Evolutionary conservation across 2,797 vertebrate species (phyloP), one percentile per base, ranked within the genome.

Genomic region (Gobionotothen gibberifrons): DNA sequence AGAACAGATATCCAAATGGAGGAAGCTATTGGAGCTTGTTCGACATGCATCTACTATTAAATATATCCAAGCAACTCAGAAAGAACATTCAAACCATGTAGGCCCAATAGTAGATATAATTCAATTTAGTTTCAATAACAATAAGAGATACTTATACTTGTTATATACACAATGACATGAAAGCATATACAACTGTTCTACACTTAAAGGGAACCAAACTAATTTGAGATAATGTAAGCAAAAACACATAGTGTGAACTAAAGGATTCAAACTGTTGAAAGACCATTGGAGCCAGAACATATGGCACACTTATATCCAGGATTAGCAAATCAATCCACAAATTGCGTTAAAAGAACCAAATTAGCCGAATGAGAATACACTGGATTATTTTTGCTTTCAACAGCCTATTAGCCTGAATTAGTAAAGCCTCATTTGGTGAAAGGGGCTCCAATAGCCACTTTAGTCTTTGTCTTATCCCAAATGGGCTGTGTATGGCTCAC

Each of bases 311-410:
- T 9, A 26, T 42, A 17, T 55, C 40, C 43, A 47, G 53, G 65
- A 67, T 67, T 67, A 67, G 53, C 14, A 13, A 67, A 56, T 19
- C 43, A 36, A 39, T 47, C 65, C 53, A 56, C n/a, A 56, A 9
- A 42, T 67, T 16, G 53, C 53, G 39, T 56, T 67, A 36, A 47
- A 59, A 44, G 22, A 17, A 29, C 26, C 17, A 46, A 55, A 67
- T 56, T 5, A 47, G 26, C 64, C 44, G n/a, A n/a, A 55, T 55
- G 26, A 67, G 64, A 43, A 54, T 29, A 53, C n/a, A 53, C 6
- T 15, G 63, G 49, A 53, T 44, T 52, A 19, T 63, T 12, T 36
- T 13, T 11, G 14, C n/a, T 14, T 17, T 1, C 10, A 52, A 64
- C 62, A n/a, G 10, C 39, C 43, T 52, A 42, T n/a, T 2, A 43